Evolutionary conservation across 2,113 vertebrate species (phyloP).

Genomic region (Seriola quinqueradiata): DNA sequence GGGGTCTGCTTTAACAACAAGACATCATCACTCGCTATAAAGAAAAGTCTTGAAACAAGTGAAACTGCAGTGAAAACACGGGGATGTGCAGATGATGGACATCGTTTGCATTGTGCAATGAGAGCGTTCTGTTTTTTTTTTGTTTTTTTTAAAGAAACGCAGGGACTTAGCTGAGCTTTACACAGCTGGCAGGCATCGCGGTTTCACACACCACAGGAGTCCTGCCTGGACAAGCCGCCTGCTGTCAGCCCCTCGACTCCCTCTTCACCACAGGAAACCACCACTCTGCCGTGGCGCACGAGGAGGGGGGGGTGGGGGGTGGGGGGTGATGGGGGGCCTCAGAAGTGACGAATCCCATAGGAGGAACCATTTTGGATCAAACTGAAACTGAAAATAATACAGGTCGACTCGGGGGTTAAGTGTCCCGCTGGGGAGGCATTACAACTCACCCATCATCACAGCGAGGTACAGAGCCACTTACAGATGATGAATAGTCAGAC

Average conservation of each 20-base stretch:
- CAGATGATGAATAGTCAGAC: conserved; percentile 7
- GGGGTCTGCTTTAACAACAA: conserved; percentile 8
- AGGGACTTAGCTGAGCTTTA: conserved; percentile 60
- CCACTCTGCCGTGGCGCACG: conserved; percentile 1
- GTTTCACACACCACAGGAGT: conserved; percentile 49
- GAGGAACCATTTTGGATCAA: conserved; percentile 60
- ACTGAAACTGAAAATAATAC: conserved; percentile 24
- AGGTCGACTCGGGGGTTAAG: conserved; percentile 25
- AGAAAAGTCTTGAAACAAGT: neutral
- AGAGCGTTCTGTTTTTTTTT: neutral
- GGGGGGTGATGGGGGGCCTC: neutral
- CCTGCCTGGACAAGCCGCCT: conserved; percentile 68
- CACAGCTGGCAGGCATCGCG: conserved; percentile 69
- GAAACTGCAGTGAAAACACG: conserved; percentile 37
- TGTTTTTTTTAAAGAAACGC: conserved; percentile 30
- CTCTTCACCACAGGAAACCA: conserved; percentile 62
- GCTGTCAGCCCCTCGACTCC: conserved; percentile 41
- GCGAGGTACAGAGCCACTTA: neutral
- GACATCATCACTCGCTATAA: neutral
- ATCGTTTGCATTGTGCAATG: conserved; percentile 19
- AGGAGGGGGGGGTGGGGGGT: accelerated
- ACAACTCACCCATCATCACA: conserved; percentile 13
- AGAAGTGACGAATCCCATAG: neutral
- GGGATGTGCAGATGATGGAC: conserved; percentile 22
- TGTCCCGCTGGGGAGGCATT: conserved; percentile 28